Evolutionary conservation across 2,888 invertebrate genomes (phyloP).

Genomic region (Helicoverpa assulta): DNA sequence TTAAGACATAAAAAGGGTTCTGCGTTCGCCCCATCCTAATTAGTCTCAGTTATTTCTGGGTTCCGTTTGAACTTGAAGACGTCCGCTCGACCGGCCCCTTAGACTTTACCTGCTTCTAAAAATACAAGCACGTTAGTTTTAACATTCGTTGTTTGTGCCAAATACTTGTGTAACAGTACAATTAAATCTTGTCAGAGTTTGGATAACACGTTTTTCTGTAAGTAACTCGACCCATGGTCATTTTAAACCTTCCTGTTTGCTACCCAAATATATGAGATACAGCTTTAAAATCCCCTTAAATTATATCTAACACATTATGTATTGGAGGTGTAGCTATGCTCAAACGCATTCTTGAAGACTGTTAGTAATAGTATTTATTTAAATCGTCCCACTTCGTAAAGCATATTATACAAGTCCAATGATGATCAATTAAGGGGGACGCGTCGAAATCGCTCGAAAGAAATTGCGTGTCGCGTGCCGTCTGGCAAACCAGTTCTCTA

Average conservation of each 20-base stretch:
- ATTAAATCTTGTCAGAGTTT: neutral
- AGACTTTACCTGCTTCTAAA: constrained; percentile 53
- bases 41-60: constrained; percentile 37
- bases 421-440: neutral
- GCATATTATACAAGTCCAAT: too few relatives aligned
- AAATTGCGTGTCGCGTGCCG: constrained; percentile 1
- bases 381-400: too few relatives aligned
- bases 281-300: too few relatives aligned
- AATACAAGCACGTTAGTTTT: constrained; percentile 37
- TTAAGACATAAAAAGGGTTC: too few relatives aligned
- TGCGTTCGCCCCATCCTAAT: neutral
- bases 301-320: too few relatives aligned
- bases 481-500: neutral
- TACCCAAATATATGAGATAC: too few relatives aligned
- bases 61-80: constrained; percentile 55
- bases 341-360: too few relatives aligned
- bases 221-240: neutral
- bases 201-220: too few relatives aligned
- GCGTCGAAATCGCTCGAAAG: neutral
- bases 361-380: too few relatives aligned
- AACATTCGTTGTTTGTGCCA: constrained; percentile 42
- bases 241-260: too few relatives aligned
- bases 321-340: too few relatives aligned
- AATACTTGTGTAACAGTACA: constrained; percentile 27
- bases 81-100: constrained; percentile 38